Base-by-base conservation (phyloP, 2,797 vertebrate genomes). In the Rhyacichthys aspro region DNA sequence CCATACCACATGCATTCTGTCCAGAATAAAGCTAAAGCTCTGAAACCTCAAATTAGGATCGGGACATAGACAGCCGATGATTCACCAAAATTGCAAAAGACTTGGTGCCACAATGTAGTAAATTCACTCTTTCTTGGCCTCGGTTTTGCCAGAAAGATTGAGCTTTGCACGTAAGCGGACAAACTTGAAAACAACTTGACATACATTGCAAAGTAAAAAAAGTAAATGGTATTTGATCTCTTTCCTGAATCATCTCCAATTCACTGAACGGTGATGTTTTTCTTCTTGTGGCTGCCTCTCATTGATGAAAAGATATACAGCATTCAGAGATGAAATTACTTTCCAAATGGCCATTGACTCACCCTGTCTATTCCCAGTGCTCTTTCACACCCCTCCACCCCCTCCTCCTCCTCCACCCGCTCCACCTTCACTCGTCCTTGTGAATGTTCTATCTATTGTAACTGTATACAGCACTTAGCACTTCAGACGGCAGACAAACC, bases 401-500 rank as follows among this genome's bases (percentile, higher is more conserved):
- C 59, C 63, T 10, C 68, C 59, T 3, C 55, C 33, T 53, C 44
- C 39, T 11, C 36, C 43, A 44, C 45, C 53, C 55, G 57, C 76
- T 49, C 79, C 89, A 85, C 90, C 88, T 91, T 90, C 82, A 88
- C 73, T 79, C 38, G 83, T 83, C 89, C 90, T 93, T 92, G 89
- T 55, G 76, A 79, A 75, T 79, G 81, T 88, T 91, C 78, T 84
- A 67, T 81, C 79, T 75, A 54, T 83, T 90, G 91, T 92, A 92
- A 93, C 88, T 78, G 81, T 89, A 92, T 89, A 90, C 87, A 76
- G 74, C 89, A 86, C 88, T 89, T 88, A 86, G 88, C 84, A 86
- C 84, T 74, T 86, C 84, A 86, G 88, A 86, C 81, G 60, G 79
- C 86, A 82, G 82, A 82, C 79, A 50, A 81, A 77, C 78, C 73